Evolutionary conservation across 1,140 invertebrate species (phyloP), one percentile per base, ranked within the genome.

Genomic region (Homarus americanus): DNA sequence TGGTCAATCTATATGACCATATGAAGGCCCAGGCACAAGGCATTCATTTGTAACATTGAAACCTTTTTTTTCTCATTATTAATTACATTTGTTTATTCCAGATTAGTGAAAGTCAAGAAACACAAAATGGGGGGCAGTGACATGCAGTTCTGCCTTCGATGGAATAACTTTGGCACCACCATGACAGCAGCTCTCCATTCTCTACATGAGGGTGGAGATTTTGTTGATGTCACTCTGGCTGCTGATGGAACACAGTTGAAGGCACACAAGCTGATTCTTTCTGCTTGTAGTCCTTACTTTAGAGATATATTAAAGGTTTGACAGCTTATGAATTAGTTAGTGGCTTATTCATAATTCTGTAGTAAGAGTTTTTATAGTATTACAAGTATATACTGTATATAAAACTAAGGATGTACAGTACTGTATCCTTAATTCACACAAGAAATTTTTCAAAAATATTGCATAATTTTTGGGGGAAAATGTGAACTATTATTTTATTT

Each of bases 251-350:
- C 95, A 78, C 95, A 96, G 94, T 95, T 96, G 88, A 95, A 96
- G 86, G 96, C 96, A 82, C 96, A 97, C 93, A 96, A 96, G 95
- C 95, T 97, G 72, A 96, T 97, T 92, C 94, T 97, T 5, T 96
- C 96, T 10, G 96, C 96, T 1, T 96, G 96, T 92, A 97, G 96
- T 94, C 95, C 96, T 7, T 96, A 96, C 93, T 97, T 97, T 94
- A 95, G 95, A 93, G 95, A 95, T 91, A 95, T 96, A 93, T 96
- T 96, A 92, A 95, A 96, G 95, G 96, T 96, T 69, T 69, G 63
- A 28, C 28, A 32, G 9, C 9, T 7, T 69, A 9, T 32, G 9
- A 28, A 69, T 12, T 69, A 32, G 63, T 69, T 69, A 9, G 63
- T 32, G 20, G 15, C 53, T 58, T n/a, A n/a, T n/a, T n/a, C n/a